Percentiles rank a stretch among this genome's conserved stretches.
phyloP scores from a whole-genome alignment of 92 coral and sea anemone species.

The Meandrina meandrites region DNA sequence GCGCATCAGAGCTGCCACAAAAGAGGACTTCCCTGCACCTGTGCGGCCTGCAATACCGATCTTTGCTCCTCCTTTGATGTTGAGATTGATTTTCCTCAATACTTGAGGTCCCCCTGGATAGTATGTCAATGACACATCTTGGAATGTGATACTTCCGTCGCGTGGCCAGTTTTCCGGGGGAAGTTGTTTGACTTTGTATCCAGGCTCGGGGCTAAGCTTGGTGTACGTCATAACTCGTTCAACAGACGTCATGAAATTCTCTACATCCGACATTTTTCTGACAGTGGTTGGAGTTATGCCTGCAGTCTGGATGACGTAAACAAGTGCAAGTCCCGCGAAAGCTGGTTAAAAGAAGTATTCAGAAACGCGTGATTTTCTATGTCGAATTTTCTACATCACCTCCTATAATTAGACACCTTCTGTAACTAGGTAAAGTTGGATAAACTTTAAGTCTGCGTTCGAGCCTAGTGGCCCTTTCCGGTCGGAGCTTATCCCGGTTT shows the following conservation, averaged over 20 bases:
- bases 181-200: background rate
- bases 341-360: background rate
- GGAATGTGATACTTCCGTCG: constrained; percentile 73
- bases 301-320: background rate
- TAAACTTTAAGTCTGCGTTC: too few relatives aligned
- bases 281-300: background rate
- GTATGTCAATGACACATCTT: constrained; percentile 73
- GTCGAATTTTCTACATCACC: background rate
- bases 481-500: too few relatives aligned
- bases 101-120: constrained; percentile 77
- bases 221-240: constrained; percentile 1
- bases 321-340: background rate
- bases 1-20: constrained; percentile 29
- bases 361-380: background rate
- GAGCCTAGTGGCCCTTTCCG: too few relatives aligned
- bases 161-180: constrained; percentile 81
- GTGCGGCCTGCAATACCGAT: constrained; percentile 18
- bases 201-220: background rate
- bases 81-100: constrained; percentile 41
- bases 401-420: too few relatives aligned
- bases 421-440: too few relatives aligned
- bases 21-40: constrained; percentile 15
- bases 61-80: constrained; percentile 58
- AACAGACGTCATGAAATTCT: background rate
- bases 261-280: background rate